Conservation (phyloP, 2,888 invertebrate genomes). For the Hoplodrina ambigua region DNA sequence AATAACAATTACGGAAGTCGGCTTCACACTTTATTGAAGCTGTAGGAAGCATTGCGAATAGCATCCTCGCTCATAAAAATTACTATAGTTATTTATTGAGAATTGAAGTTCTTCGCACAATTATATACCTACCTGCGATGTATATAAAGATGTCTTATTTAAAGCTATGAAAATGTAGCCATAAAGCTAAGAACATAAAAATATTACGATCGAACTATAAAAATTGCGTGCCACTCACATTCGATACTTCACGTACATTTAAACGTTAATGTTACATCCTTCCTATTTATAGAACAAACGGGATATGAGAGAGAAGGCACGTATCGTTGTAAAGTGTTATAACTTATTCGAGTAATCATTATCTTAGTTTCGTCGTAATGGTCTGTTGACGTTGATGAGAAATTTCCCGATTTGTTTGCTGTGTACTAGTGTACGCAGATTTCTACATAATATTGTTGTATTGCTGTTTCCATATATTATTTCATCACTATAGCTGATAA, state of each 20-base stretch:
- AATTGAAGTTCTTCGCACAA: constrained; percentile 37
- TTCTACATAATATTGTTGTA: constrained; percentile 17
- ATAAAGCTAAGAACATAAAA: constrained; percentile 77
- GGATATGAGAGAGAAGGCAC: constrained; percentile 17
- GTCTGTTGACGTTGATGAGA: constrained; percentile 15
- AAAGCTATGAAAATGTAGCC: constrained; percentile 69
- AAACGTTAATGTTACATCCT: constrained; percentile 64
- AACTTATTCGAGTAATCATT: neutral
- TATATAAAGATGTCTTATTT: constrained; percentile 66
- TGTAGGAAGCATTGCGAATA: constrained; percentile 42
- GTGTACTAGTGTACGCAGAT: neutral
- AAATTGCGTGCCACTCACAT: constrained; percentile 73
- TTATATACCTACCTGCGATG: constrained; percentile 23
- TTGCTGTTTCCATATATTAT: constrained; percentile 1
- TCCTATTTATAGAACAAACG: constrained; percentile 64
- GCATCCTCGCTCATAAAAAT: constrained; percentile 52
- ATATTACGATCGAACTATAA: constrained; percentile 79
- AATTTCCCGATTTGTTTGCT: neutral
- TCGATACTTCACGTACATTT: constrained; percentile 69
- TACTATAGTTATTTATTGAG: constrained; percentile 47
- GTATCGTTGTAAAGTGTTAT: constrained; percentile 16
- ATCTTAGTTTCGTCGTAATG: neutral
- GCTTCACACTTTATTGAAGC: constrained; percentile 48
- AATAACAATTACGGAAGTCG: constrained; percentile 62
- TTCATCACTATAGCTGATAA: constrained; percentile 29